Evolutionary conservation across 37 sponge, comb jelly and placozoan species (phyloP).

Genomic region (Bolinopsis microptera): DNA sequence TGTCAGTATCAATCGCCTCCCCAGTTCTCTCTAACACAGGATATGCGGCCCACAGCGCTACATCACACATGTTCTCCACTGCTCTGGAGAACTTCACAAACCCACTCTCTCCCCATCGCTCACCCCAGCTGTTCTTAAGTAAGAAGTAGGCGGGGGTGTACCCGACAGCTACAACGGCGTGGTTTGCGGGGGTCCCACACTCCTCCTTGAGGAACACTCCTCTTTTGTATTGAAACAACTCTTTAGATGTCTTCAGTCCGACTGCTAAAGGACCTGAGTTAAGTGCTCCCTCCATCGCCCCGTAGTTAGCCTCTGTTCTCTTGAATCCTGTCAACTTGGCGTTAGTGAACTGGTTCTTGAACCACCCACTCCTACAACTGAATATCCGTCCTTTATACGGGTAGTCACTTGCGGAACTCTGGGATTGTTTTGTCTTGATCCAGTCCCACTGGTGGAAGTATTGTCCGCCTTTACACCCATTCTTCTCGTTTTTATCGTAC

Average conservation of each 20-base stretch:
- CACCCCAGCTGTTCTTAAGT: conserved; percentile 25
- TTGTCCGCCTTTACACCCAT: conserved; percentile 18
- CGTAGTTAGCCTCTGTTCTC: not conserved
- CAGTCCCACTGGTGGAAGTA: conserved; percentile 44
- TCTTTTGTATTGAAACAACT: not conserved
- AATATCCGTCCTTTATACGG: conserved; percentile 17
- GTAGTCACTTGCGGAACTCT: not conserved
- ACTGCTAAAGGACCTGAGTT: not conserved
- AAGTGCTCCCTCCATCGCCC: not conserved
- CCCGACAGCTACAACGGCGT: conserved; percentile 1
- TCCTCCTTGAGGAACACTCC: conserved; percentile 3
- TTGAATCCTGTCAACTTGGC: not conserved
- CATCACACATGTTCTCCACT: conserved; percentile 14
- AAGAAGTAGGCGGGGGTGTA: not conserved
- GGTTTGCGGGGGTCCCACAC: conserved; percentile 30
- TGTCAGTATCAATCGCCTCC: not conserved
- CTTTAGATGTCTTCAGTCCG: not conserved
- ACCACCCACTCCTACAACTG: not conserved
- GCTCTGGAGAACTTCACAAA: conserved; percentile 1
- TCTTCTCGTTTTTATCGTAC: not conserved
- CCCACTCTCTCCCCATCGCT: conserved; percentile 14
- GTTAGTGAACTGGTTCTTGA: not conserved
- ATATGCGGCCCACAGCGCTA: not conserved
- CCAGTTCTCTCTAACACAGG: not conserved
- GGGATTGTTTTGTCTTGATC: not conserved